Evolutionary conservation across 1,140 invertebrate genomes (phyloP), one percentile per base, ranked within the genome.

Genomic region (Bombus vancouverensis): DNA sequence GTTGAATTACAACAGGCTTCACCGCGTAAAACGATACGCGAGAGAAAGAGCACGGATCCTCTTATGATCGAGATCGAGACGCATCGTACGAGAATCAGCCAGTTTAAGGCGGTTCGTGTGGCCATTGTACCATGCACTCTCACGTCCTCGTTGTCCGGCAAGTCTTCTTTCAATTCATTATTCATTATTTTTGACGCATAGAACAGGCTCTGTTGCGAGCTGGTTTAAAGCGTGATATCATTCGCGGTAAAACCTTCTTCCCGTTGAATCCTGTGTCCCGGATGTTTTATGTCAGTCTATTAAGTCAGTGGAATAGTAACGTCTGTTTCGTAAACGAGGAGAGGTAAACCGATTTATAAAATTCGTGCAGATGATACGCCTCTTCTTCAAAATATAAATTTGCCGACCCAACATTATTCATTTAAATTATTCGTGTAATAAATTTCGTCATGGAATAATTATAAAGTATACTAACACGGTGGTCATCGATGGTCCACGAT

Each of bases 21-120:
- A 15, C 13, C 5, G 42, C 22, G 80, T 68, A 73, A 81, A 81
- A 71, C n/a, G 70, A 81, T 73, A 81, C 70, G 53, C 53, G 53
- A 62, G 47, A 81, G 42, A 81, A 62, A 81, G n/a, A 34, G 70
- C 37, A 47, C 5, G 28, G n/a, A 44, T 72, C 37, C 32, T 34
- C 65, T 34, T 66, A 32, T n/a, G 25, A 53, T 66, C 78, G 77
- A 79, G 77, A 68, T 70, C 42, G 13, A 22, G 28, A 34, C 34
- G 65, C 44, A n/a, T n/a, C 42, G 78, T 25, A 22, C 78, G 62
- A 22, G 80, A 73, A 72, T n/a, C 18, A 81, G 80, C 70, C 80
- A 73, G 80, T 81, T 81, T 28, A 70, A 73, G 80, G 80, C 80
- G 80, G 80, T 81, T 76, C 72, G 18, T 42, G 37, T 34, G 70